A percentile compares a stretch with the other conserved stretches of the same genome.
phyloP scores from a whole-genome alignment of 2,888 invertebrate genomes.

The Stramonita haemastoma region DNA sequence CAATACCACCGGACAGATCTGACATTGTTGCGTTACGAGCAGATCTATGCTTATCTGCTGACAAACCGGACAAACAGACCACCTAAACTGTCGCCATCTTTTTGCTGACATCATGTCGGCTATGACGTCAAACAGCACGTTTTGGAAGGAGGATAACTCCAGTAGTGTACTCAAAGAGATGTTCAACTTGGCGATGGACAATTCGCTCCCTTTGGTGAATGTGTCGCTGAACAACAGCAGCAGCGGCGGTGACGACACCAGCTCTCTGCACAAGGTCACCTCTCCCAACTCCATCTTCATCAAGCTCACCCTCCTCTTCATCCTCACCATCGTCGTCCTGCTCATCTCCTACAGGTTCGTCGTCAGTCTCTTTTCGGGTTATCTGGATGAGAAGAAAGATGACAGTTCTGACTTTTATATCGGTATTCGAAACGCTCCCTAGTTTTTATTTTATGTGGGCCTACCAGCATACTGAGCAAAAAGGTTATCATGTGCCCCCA shows the following conservation, averaged over 20 bases:
- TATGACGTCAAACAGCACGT: neutral
- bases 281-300: conserved; percentile 41
- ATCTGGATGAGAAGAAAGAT: conserved; percentile 51
- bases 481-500: neutral
- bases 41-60: neutral
- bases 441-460: neutral
- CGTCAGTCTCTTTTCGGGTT: conserved; percentile 49
- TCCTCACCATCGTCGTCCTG: conserved; percentile 48
- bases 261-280: neutral
- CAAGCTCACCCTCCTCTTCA: conserved; percentile 45
- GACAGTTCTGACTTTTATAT: conserved; percentile 43
- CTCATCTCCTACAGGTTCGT: conserved; percentile 49
- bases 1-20: too few relatives aligned
- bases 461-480: too few relatives aligned
- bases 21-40: too few relatives aligned
- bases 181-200: conserved; percentile 31
- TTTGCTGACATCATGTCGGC: neutral
- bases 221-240: neutral
- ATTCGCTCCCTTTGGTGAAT: conserved; percentile 23
- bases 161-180: neutral
- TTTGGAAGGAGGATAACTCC: conserved; percentile 22
- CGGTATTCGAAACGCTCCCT: conserved; percentile 11
- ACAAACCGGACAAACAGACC: neutral
- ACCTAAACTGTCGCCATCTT: neutral
- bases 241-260: neutral